A percentile compares a stretch with the other conserved stretches of the same genome.
phyloP scores from a whole-genome alignment of 2,888 invertebrate species.

The Meta bourneti region DNA sequence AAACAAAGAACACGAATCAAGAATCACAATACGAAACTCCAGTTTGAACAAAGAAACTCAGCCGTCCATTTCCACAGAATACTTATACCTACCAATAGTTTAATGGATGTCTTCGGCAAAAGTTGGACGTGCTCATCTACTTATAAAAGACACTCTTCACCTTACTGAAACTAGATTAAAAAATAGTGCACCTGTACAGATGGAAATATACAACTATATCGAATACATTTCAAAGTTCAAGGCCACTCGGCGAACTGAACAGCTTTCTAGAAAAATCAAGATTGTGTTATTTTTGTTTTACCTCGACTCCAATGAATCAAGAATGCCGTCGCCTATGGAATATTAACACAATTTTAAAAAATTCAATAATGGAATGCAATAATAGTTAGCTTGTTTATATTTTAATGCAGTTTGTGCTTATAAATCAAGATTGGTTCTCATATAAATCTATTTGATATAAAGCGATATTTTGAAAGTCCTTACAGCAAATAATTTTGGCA shows the following conservation, averaged over 20 bases:
- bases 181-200: not conserved
- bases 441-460: not conserved
- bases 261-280: not conserved
- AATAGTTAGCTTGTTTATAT: not conserved
- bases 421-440: not conserved
- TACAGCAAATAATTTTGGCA: not conserved
- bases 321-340: not conserved
- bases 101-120: not conserved
- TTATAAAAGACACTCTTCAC: not conserved
- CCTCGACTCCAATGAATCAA: not conserved
- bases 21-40: constrained; percentile 61
- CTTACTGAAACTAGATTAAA: not conserved
- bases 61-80: constrained; percentile 53
- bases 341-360: not conserved
- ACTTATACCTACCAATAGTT: not conserved
- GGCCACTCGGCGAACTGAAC: not conserved
- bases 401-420: not conserved
- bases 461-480: not conserved
- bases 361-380: not conserved
- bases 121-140: not conserved
- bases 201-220: not conserved
- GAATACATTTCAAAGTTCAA: not conserved
- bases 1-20: not conserved
- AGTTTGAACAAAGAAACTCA: constrained; percentile 26
- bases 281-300: not conserved